A percentile compares a stretch with the other conserved stretches of the same genome.
These are phyloP conservation scores for Paedocypris micromegethes DNA, from an alignment of 2,797 vertebrate genomes.

Conservation along the genomic window DNA sequence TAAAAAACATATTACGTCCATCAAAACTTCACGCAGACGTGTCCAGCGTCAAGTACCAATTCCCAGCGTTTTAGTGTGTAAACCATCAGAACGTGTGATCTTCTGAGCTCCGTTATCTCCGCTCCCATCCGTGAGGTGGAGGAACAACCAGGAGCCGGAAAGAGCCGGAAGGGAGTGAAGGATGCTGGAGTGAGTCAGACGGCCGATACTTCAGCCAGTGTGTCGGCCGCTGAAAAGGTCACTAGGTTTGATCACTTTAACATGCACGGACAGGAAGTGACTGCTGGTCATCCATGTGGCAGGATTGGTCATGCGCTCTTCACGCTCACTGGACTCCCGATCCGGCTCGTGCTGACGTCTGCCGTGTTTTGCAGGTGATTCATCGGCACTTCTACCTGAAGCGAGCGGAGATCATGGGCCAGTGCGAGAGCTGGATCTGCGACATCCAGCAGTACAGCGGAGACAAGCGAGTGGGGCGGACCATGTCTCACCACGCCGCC, in stretches of 20 bases:
- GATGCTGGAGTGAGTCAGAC: no score
- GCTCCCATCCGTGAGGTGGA: no score
- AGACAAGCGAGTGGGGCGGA: constrained; percentile 94
- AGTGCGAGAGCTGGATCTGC: constrained; percentile 98
- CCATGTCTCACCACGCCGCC: constrained; percentile 97
- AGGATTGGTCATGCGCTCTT: constrained; percentile 8
- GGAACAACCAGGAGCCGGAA: no score
- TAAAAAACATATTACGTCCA: no score
- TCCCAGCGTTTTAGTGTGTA: no score
- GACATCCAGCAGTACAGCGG: constrained; percentile 99
- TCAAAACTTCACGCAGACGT: no score
- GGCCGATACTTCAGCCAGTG: constrained; percentile 6
- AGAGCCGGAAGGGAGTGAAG: no score
- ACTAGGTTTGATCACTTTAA: constrained; percentile 41
- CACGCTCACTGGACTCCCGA: constrained; percentile 6
- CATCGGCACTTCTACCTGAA: constrained; percentile 99
- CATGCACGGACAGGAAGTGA: constrained; percentile 1
- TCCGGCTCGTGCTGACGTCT: not conserved
- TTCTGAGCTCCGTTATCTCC: no score
- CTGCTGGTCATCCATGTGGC: constrained; percentile 12
- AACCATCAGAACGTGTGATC: no score
- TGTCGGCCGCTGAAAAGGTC: constrained; percentile 58
- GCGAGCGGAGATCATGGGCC: constrained; percentile 91
- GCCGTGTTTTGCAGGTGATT: constrained; percentile 76
- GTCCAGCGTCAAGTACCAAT: no score